Percentiles rank a stretch among this genome's conserved stretches.
phyloP scores from a whole-genome alignment of 35 echinoderm and acorn worm species.

The Apostichopus japonicus region DNA sequence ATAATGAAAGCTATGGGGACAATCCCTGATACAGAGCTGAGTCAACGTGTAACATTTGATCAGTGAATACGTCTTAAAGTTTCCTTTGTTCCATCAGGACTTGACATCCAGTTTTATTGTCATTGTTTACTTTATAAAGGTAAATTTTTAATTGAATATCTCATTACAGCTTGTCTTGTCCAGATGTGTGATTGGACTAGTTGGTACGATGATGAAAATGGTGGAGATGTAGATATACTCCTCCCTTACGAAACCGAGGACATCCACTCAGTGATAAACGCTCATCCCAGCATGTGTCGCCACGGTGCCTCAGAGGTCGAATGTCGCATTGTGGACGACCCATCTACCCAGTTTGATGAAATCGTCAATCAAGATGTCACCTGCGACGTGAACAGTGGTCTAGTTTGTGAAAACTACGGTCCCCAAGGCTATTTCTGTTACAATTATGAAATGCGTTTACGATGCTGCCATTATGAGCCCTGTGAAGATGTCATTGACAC shows the following conservation, averaged over 20 bases:
- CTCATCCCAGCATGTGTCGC: neutral
- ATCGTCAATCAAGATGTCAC: conserved; percentile 9
- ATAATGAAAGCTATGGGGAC: too few species aligned
- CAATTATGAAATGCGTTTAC: conserved; percentile 36
- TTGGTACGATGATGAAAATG: conserved; percentile 50
- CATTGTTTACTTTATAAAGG: too few species aligned
- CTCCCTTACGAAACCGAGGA: conserved; percentile 27
- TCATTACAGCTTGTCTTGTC: neutral
- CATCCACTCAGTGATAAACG: conserved; percentile 4
- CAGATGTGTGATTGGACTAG: conserved; percentile 33
- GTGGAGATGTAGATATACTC: neutral
- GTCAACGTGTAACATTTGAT: too few species aligned
- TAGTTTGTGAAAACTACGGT: conserved; percentile 39
- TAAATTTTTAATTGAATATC: too few species aligned
- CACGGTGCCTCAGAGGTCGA: conserved; percentile 18
- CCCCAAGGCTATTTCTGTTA: conserved; percentile 14
- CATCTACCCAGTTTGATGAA: conserved; percentile 12
- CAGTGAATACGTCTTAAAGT: too few species aligned
- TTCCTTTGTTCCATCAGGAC: too few species aligned
- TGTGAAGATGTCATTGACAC: neutral
- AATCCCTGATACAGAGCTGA: too few species aligned
- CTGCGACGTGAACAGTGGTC: conserved; percentile 4
- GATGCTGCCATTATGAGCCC: conserved; percentile 24
- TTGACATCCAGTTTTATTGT: too few species aligned
- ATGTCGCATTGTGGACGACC: conserved; percentile 4